These are phyloP conservation scores for Cepaea nemoralis DNA, from an alignment of 1,140 invertebrate genomes.

Conservation along the genomic window DNA sequence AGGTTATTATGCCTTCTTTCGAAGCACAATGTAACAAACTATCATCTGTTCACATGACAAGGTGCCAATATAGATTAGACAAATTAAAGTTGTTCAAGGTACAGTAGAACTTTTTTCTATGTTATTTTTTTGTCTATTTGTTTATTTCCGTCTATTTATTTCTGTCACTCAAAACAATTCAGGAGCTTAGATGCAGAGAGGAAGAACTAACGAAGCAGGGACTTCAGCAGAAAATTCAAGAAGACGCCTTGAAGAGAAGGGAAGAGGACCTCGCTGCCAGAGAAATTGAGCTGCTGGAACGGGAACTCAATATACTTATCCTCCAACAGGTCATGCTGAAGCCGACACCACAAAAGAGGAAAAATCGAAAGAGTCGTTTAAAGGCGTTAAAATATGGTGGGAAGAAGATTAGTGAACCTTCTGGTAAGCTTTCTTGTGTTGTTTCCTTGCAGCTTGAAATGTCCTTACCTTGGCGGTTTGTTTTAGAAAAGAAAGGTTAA, in stretches of 20 bases:
- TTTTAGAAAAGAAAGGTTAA: too few species aligned
- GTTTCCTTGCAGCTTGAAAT: too few species aligned
- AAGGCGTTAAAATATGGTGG: constrained; percentile 84
- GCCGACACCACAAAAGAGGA: constrained; percentile 88
- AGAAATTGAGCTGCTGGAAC: constrained; percentile 88
- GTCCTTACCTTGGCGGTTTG: too few species aligned
- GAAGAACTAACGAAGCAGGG: constrained; percentile 90
- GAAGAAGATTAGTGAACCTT: constrained; percentile 88
- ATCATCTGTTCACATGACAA: too few species aligned
- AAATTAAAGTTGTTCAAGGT: too few species aligned
- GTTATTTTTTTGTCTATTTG: neutral
- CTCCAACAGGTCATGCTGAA: constrained; percentile 76
- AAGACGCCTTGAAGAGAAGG: constrained; percentile 85
- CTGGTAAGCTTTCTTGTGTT: constrained; percentile 74
- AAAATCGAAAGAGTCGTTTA: constrained; percentile 84
- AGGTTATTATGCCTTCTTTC: too few species aligned
- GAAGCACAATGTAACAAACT: too few species aligned
- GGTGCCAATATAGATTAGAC: too few species aligned
- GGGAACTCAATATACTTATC: constrained; percentile 89
- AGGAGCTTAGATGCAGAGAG: constrained; percentile 94
- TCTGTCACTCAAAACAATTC: constrained; percentile 51
- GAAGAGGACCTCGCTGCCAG: constrained; percentile 88
- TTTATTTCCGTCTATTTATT: neutral
- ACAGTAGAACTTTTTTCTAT: too few species aligned
- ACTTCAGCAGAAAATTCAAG: constrained; percentile 86